phyloP scores from a whole-genome alignment of 2,113 vertebrate genomes.

The Regulus satrapa region DNA sequence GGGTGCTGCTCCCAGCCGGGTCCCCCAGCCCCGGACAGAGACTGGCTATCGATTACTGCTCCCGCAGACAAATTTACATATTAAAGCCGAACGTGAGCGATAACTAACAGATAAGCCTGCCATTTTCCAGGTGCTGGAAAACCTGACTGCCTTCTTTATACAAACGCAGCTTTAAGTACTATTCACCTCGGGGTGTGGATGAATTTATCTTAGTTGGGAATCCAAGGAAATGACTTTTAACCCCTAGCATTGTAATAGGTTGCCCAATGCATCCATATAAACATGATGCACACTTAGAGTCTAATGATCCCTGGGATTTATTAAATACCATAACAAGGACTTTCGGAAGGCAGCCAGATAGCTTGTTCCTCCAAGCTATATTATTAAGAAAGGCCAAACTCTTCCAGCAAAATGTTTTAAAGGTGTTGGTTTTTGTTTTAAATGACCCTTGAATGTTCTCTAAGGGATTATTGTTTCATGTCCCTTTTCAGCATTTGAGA shows the following conservation, averaged over 20 bases:
- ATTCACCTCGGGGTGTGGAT: slow-evolving; percentile 23
- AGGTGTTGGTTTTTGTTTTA: background rate
- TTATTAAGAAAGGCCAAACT: slow-evolving; percentile 1
- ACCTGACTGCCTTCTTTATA: slow-evolving; percentile 54
- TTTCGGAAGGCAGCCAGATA: slow-evolving; percentile 11
- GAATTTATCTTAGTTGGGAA: slow-evolving; percentile 38
- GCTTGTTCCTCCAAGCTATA: background rate
- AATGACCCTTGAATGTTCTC: background rate
- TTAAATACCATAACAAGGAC: slow-evolving; percentile 31
- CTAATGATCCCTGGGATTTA: slow-evolving; percentile 18
- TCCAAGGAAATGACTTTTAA: slow-evolving; percentile 54
- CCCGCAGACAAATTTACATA: slow-evolving; percentile 22
- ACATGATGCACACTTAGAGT: background rate
- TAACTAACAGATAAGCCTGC: slow-evolving; percentile 48
- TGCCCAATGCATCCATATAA: slow-evolving; percentile 34
- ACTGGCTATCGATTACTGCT: background rate
- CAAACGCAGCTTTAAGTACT: slow-evolving; percentile 41
- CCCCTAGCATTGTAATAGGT: background rate
- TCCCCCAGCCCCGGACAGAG: background rate
- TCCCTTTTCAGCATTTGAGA: background rate
- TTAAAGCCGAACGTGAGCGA: slow-evolving; percentile 41
- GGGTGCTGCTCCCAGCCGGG: background rate
- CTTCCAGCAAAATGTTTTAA: background rate
- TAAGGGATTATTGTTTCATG: background rate
- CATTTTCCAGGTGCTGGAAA: slow-evolving; percentile 55